Evolutionary conservation across 2,888 invertebrate species (phyloP).

Genomic region (Melinaea menophilus): DNA sequence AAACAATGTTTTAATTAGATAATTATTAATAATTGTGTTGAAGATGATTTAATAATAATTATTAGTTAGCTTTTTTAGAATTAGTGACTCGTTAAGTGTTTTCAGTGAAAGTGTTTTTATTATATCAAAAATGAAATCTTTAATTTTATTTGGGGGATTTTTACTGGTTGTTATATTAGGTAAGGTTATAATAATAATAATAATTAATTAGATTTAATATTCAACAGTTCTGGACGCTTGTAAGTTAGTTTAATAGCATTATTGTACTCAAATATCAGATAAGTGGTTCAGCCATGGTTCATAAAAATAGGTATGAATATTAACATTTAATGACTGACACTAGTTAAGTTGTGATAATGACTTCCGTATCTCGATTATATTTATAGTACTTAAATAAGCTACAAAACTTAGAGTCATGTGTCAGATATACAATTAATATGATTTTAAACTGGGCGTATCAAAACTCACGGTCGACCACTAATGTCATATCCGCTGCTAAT

Average conservation of each 20-base stretch:
- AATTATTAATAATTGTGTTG: conserved; percentile 17
- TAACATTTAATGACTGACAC: no score
- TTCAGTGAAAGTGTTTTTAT: conserved; percentile 64
- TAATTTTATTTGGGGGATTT: conserved; percentile 51
- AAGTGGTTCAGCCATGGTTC: no score
- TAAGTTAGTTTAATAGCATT: no score
- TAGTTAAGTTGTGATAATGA: no score
- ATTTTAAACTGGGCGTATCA: background rate
- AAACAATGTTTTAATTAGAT: conserved; percentile 13
- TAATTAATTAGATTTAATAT: no score
- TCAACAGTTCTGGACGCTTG: no score
- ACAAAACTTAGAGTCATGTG: no score
- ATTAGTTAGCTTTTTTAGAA: conserved; percentile 8
- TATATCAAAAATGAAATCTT: conserved; percentile 55
- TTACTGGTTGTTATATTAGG: conserved; percentile 56
- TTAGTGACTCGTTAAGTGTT: conserved; percentile 30
- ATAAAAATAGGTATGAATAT: no score
- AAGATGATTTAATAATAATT: conserved; percentile 8
- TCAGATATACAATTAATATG: no score
- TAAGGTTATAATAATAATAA: conserved; percentile 38
- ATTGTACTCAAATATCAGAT: background rate
- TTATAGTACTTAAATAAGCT: no score
- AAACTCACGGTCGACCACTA: conserved; percentile 2
- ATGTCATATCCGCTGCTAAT: conserved; percentile 1
- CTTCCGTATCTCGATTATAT: no score